These are phyloP conservation scores for Regulus satrapa DNA, from an alignment of 2,113 vertebrate species.

Conservation along the genomic window DNA sequence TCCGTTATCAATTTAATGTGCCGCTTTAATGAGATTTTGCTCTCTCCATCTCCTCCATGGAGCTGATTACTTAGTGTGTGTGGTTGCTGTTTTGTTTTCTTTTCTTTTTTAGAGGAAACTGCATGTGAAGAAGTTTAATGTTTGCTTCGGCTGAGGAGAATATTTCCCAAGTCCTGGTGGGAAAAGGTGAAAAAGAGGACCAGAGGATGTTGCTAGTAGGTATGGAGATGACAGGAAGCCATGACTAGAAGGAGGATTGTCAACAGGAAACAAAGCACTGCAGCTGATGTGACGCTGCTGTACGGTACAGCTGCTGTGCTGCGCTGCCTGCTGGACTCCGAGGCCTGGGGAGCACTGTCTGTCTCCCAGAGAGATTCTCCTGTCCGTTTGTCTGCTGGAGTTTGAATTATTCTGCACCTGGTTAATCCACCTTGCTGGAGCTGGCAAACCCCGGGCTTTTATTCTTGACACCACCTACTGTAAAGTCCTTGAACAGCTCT, in stretches of 20 bases:
- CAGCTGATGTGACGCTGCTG: background rate
- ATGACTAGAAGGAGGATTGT: background rate
- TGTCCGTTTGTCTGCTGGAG: background rate
- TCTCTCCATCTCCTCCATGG: conserved; percentile 2
- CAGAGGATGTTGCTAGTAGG: background rate
- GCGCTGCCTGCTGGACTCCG: background rate
- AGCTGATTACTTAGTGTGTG: conserved; percentile 29
- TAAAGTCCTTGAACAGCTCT: background rate
- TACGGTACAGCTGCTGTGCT: background rate
- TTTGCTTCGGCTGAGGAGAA: background rate
- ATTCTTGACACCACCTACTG: background rate
- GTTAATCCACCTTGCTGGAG: background rate
- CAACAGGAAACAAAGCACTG: conserved; percentile 19
- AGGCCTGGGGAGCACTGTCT: background rate
- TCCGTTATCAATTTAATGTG: conserved; percentile 27
- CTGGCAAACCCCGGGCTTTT: background rate
- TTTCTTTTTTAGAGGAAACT: conserved; percentile 16
- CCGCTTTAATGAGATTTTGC: conserved; percentile 42
- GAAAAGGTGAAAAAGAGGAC: background rate
- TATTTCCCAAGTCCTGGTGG: background rate
- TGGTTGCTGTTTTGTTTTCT: background rate
- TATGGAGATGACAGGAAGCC: conserved; percentile 17
- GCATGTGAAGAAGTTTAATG: background rate
- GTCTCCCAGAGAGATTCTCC: background rate
- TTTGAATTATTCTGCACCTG: background rate